Evolutionary conservation across 2,888 invertebrate genomes (phyloP).

Genomic region (Lottia gigantea): DNA sequence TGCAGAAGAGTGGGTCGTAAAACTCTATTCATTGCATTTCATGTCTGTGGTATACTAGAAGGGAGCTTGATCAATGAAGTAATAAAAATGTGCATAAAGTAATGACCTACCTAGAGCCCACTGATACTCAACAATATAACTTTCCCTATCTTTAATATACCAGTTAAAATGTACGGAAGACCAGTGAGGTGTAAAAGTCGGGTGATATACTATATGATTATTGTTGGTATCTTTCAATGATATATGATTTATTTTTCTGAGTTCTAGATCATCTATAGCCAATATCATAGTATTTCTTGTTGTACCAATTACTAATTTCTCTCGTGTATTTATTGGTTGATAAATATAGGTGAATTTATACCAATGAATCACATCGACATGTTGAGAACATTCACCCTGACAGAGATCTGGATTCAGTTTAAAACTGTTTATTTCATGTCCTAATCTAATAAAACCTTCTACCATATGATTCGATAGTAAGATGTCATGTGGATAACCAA

Average conservation of each 20-base stretch:
- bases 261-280: constrained; percentile 17
- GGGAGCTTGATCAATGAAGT: too few relatives aligned
- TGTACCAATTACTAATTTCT: background rate
- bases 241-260: constrained; percentile 16
- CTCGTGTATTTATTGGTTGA: background rate
- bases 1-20: too few relatives aligned
- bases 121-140: constrained; percentile 25
- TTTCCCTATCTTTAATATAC: constrained; percentile 26
- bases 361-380: constrained; percentile 27
- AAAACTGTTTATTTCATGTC: constrained; percentile 22
- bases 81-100: too few relatives aligned
- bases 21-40: too few relatives aligned
- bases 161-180: constrained; percentile 25
- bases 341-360: constrained; percentile 13
- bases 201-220: background rate
- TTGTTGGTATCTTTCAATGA: background rate
- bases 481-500: constrained; percentile 22
- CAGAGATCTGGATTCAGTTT: constrained; percentile 27
- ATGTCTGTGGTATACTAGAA: too few relatives aligned
- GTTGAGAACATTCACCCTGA: constrained; percentile 21
- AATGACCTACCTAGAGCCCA: constrained; percentile 25
- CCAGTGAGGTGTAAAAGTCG: constrained; percentile 27
- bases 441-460: constrained; percentile 29
- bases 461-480: constrained; percentile 3
- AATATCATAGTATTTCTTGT: background rate